A percentile compares a stretch with the other conserved stretches of the same genome.
These are phyloP conservation scores for Malurus melanocephalus DNA, from an alignment of 2,113 vertebrate species.

Conservation along the genomic window DNA sequence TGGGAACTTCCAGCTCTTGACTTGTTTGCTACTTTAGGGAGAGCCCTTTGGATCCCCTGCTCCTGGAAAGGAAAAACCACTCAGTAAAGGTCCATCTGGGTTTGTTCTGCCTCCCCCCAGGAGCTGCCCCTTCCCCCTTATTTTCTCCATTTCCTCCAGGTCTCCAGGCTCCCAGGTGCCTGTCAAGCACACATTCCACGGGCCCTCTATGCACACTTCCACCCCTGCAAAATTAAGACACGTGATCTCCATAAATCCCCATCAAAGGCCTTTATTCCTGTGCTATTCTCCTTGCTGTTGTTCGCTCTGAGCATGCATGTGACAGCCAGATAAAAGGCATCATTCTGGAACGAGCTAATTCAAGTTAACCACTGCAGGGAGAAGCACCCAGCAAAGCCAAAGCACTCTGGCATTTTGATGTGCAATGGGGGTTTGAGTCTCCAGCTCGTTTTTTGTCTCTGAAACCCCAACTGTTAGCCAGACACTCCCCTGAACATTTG, in stretches of 20 bases:
- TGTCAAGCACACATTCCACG: background rate
- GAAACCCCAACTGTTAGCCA: constrained; percentile 8
- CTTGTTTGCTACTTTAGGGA: background rate
- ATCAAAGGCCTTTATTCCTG: constrained; percentile 44
- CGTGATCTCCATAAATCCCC: constrained; percentile 37
- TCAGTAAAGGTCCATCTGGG: background rate
- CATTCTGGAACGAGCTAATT: constrained; percentile 34
- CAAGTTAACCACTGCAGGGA: constrained; percentile 33
- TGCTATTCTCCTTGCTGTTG: constrained; percentile 33
- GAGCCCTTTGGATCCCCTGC: background rate
- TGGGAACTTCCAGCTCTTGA: background rate
- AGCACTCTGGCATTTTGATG: constrained; percentile 3
- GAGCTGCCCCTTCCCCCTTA: background rate
- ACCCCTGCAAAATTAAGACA: constrained; percentile 28
- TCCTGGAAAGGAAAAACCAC: background rate
- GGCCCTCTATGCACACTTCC: background rate
- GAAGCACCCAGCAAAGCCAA: constrained; percentile 19
- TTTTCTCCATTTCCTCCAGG: background rate
- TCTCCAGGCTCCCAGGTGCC: background rate
- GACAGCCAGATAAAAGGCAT: constrained; percentile 50
- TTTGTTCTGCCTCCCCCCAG: background rate
- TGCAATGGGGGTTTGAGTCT: background rate
- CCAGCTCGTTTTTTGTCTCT: background rate
- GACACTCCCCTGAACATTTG: background rate
- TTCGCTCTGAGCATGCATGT: constrained; percentile 1